Percentiles rank a stretch among this genome's conserved stretches.
These are phyloP conservation scores for Poecile montanus DNA, from an alignment of 2,797 vertebrate genomes.

Conservation along the genomic window DNA sequence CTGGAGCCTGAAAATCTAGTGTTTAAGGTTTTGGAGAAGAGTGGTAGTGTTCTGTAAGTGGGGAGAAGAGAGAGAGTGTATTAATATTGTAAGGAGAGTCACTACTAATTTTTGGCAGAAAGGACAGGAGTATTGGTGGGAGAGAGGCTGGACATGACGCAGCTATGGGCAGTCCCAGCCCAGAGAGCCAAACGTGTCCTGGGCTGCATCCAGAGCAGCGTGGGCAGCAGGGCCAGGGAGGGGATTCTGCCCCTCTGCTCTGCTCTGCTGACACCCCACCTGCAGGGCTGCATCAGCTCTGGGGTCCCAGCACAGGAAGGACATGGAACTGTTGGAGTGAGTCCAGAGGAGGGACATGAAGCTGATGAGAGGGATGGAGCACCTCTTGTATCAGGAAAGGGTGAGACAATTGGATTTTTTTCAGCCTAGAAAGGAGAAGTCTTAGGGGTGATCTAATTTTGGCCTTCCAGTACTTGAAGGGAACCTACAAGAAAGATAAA, in stretches of 20 bases:
- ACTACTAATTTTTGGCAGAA: neutral
- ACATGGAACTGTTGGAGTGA: fast-evolving
- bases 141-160: neutral
- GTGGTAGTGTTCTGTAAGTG: fast-evolving
- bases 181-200: neutral
- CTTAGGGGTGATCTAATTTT: neutral
- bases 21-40: neutral
- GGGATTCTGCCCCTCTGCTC: neutral
- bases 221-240: neutral
- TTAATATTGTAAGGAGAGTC: neutral
- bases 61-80: neutral
- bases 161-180: neutral
- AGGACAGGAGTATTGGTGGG: neutral
- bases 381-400: neutral
- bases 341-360: neutral
- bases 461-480: neutral
- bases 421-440: neutral
- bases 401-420: neutral
- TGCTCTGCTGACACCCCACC: neutral
- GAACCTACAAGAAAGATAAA: neutral
- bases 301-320: fast-evolving
- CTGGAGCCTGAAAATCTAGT: neutral
- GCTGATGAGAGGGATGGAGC: neutral
- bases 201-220: neutral
- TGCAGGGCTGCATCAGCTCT: neutral